These are phyloP conservation scores for Allophyes oxyacanthae DNA, from an alignment of 2,888 invertebrate genomes.

Conservation along the genomic window DNA sequence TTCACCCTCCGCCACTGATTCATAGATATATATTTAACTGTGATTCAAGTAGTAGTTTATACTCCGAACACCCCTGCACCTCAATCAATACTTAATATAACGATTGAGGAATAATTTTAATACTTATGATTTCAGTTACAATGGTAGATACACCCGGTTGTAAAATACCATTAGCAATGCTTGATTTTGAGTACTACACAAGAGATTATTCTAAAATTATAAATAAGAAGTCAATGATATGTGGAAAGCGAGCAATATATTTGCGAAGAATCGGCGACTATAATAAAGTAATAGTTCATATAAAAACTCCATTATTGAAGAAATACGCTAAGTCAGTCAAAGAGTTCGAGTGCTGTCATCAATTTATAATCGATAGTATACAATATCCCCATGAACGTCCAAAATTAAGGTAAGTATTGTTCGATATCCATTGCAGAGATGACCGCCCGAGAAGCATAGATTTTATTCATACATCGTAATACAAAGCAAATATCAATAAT, in stretches of 20 bases:
- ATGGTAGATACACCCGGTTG: slow-evolving; percentile 76
- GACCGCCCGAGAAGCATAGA: too few species aligned
- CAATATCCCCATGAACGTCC: slow-evolving; percentile 41
- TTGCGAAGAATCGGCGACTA: slow-evolving; percentile 66
- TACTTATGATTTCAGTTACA: slow-evolving; percentile 63
- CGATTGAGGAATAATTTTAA: too few species aligned
- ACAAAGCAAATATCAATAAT: too few species aligned
- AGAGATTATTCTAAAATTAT: slow-evolving; percentile 33
- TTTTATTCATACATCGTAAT: too few species aligned
- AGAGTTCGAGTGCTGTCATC: slow-evolving; percentile 74
- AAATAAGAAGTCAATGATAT: slow-evolving; percentile 54
- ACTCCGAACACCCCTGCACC: too few species aligned
- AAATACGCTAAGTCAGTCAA: slow-evolving; percentile 64
- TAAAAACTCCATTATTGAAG: slow-evolving; percentile 66
- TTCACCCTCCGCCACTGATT: too few species aligned
- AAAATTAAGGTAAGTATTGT: slow-evolving; percentile 26
- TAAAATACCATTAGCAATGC: slow-evolving; percentile 71
- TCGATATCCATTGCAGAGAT: too few species aligned
- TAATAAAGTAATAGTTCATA: slow-evolving; percentile 66
- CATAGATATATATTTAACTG: too few species aligned
- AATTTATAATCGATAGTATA: slow-evolving; percentile 62
- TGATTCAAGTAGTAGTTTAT: too few species aligned
- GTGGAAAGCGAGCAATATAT: slow-evolving; percentile 75
- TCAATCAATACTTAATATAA: too few species aligned
- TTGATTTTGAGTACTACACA: slow-evolving; percentile 63